Evolutionary conservation across 2,888 invertebrate genomes (phyloP).

Genomic region (Tetragnatha montana): DNA sequence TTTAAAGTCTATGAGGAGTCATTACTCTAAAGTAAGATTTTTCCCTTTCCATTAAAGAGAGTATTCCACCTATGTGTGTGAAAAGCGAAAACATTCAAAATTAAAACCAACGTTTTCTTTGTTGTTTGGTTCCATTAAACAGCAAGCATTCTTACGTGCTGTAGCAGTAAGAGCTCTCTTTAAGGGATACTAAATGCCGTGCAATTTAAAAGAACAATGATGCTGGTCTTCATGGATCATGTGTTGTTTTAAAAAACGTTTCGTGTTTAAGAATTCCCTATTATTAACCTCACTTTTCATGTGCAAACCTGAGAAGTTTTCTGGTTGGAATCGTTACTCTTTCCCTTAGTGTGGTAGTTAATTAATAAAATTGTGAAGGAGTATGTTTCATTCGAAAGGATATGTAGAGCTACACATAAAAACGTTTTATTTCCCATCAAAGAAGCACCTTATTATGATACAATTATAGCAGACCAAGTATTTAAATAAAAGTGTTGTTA

Average conservation of each 20-base stretch:
- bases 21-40: constrained; percentile 32
- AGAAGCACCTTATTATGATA: too few relatives aligned
- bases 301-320: too few relatives aligned
- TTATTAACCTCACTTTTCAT: too few relatives aligned
- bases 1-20: constrained; percentile 35
- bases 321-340: too few relatives aligned
- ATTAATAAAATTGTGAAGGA: not conserved
- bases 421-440: too few relatives aligned
- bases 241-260: too few relatives aligned
- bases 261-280: too few relatives aligned
- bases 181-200: not conserved
- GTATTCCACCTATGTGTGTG: constrained; percentile 2
- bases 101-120: constrained; percentile 21
- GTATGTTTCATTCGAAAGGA: not conserved
- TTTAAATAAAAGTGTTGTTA: too few relatives aligned
- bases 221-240: not conserved
- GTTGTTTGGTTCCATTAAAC: constrained; percentile 49
- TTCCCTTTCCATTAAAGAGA: not conserved
- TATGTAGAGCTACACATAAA: too few relatives aligned
- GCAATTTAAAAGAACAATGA: constrained; percentile 10
- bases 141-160: constrained; percentile 32
- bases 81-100: not conserved
- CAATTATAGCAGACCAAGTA: too few relatives aligned
- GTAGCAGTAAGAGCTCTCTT: constrained; percentile 25
- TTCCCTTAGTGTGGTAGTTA: not conserved